Percentiles rank a stretch among this genome's conserved stretches.
Evolutionary conservation across 2,797 vertebrate species (phyloP).

Genomic region (Chelon labrosus): DNA sequence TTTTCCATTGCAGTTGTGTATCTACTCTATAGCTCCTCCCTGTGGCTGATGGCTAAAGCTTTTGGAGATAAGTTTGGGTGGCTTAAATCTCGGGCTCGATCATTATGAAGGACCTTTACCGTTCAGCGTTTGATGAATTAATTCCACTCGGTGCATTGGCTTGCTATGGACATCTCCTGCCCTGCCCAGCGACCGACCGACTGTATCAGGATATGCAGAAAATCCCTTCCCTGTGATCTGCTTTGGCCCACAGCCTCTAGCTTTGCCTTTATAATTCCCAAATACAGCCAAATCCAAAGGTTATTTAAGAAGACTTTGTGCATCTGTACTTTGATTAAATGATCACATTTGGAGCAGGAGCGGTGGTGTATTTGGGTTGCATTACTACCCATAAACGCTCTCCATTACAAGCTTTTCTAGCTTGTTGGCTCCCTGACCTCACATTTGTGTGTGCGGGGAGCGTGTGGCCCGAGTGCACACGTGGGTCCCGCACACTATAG

Average conservation of each 20-base stretch:
- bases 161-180: conserved; percentile 46
- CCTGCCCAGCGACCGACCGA: conserved; percentile 63
- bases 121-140: conserved; percentile 65
- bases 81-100: conserved; percentile 26
- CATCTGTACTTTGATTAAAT: conserved; percentile 87
- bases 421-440: conserved; percentile 78
- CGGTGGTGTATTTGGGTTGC: conserved; percentile 80
- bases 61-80: conserved; percentile 33
- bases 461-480: conserved; percentile 35
- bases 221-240: conserved; percentile 83
- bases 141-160: conserved; percentile 54
- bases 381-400: conserved; percentile 80
- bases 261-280: conserved; percentile 85
- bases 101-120: conserved; percentile 25
- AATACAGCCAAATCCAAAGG: conserved; percentile 86
- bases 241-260: conserved; percentile 78
- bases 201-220: conserved; percentile 78
- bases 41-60: conserved; percentile 62
- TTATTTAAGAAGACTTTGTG: conserved; percentile 86
- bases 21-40: conserved; percentile 73
- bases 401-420: conserved; percentile 84
- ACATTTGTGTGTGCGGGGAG: conserved; percentile 61
- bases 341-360: conserved; percentile 82
- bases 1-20: conserved; percentile 30
- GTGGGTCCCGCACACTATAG: conserved; percentile 71